Percentiles rank a stretch among this genome's conserved stretches.
phyloP scores from a whole-genome alignment of 2,113 vertebrate species.

The Seriola dumerili region DNA sequence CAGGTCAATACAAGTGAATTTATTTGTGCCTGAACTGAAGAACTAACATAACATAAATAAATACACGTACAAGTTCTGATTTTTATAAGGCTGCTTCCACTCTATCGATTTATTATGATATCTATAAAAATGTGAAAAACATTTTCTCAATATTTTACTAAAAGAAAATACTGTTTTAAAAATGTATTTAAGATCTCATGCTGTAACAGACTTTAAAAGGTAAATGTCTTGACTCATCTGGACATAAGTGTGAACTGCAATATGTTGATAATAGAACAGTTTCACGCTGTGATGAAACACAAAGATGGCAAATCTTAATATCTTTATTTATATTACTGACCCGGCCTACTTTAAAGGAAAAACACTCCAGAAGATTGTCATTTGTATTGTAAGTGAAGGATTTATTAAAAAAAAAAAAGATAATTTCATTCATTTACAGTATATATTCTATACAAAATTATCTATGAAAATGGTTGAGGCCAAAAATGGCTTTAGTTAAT shows the following conservation, averaged over 20 bases:
- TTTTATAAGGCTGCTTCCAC: background rate
- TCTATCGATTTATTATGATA: background rate
- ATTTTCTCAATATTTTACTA: too few species aligned
- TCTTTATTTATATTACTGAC: background rate
- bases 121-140: too few species aligned
- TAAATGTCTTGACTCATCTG: background rate
- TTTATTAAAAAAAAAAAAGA: constrained; percentile 42
- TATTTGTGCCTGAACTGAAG: background rate
- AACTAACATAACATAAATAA: background rate
- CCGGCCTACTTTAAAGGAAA: background rate
- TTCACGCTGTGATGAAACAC: too few species aligned
- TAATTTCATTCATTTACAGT: constrained; percentile 31
- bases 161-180: too few species aligned
- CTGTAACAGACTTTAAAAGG: too few species aligned
- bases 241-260: background rate
- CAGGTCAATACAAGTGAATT: background rate
- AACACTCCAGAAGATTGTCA: background rate
- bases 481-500: background rate
- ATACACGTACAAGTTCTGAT: background rate
- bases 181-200: too few species aligned
- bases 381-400: background rate
- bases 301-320: too few species aligned
- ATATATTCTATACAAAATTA: constrained; percentile 21
- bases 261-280: background rate
- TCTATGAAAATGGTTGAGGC: constrained; percentile 15